Percentiles rank a stretch among this genome's conserved stretches.
These are phyloP conservation scores for Xiphias gladius DNA, from an alignment of 2,113 vertebrate species.

Conservation along the genomic window DNA sequence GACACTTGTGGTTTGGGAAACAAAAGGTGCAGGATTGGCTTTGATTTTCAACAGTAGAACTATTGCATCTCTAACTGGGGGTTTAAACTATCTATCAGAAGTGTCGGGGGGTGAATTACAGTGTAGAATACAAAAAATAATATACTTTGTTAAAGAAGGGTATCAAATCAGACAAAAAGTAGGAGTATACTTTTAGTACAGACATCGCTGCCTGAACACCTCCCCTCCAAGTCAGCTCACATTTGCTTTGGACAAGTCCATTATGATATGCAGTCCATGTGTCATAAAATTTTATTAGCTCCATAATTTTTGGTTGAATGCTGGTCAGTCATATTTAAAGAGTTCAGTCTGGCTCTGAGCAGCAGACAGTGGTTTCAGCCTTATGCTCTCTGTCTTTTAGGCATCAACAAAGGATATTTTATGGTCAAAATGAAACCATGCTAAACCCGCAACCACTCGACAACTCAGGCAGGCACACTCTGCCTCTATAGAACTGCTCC, in stretches of 20 bases:
- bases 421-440: constrained; percentile 7
- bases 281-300: constrained; percentile 35
- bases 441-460: constrained; percentile 8
- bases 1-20: constrained; percentile 26
- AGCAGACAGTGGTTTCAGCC: constrained; percentile 47
- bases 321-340: constrained; percentile 56
- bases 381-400: constrained; percentile 30
- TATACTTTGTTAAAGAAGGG: constrained; percentile 41
- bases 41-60: constrained; percentile 12
- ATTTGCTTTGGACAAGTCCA: constrained; percentile 59
- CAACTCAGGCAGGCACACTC: constrained; percentile 14
- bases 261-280: constrained; percentile 40
- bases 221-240: constrained; percentile 46
- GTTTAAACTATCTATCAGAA: constrained; percentile 13
- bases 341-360: constrained; percentile 46
- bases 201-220: constrained; percentile 25
- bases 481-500: constrained; percentile 9
- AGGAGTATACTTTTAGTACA: constrained; percentile 54
- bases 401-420: constrained; percentile 30
- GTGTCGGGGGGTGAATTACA: constrained; percentile 49
- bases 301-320: constrained; percentile 57
- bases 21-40: constrained; percentile 48
- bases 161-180: constrained; percentile 46
- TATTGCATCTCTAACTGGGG: constrained; percentile 19
- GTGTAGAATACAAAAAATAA: constrained; percentile 56